Base-by-base conservation (phyloP, 2,113 vertebrate genomes). In the Brachyhypopomus gauderio region DNA sequence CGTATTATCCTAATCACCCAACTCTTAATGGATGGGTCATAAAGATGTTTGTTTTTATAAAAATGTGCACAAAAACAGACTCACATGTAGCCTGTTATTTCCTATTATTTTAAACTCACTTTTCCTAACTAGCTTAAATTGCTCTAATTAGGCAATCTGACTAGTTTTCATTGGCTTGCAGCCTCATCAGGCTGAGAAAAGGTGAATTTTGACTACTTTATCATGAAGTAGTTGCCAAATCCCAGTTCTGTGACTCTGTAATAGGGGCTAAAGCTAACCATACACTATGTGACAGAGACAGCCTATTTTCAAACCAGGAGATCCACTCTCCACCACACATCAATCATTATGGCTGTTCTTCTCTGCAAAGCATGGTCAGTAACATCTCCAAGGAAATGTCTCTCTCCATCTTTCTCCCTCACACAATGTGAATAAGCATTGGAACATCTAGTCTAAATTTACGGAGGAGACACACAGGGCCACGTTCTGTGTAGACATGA, bases 321-420 rank as follows among this genome's bases (percentile, higher is more conserved):
- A 80, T 48, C 63, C 63, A n/a, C 34, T 52, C 60, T 56, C 14
- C 27, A 80, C 17, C 34, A 30, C 52, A 74, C 60, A 38, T 80
- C 71, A 7, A 64, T 74, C 71, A n/a, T 23, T 80, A 22, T 55
- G 79, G 17, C 23, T 20, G 11, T 79, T 79, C 70, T 0, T 58
- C 69, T 27, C 67, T 62, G 77, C 77, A 79, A 36, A 74, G 36
- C 27, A 38, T 27, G 34, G 72, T 14, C 60, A 56, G 71, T 34
- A 80, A 38, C 34, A 71, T 74, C 67, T 79, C 77, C 77, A 62
- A 72, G 67, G 77, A 69, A 79, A 79, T 22, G 58, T 22, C 62
- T 56, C 66, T 34, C 78, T 66, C 19, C 76, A 25, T 34, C 9
- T 30, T 23, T 77, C 62, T 66, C 38, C 25, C 3, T n/a, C 60